These are phyloP conservation scores for Ceratosolen fusciceps DNA, from an alignment of 1,140 invertebrate species.

Conservation along the genomic window DNA sequence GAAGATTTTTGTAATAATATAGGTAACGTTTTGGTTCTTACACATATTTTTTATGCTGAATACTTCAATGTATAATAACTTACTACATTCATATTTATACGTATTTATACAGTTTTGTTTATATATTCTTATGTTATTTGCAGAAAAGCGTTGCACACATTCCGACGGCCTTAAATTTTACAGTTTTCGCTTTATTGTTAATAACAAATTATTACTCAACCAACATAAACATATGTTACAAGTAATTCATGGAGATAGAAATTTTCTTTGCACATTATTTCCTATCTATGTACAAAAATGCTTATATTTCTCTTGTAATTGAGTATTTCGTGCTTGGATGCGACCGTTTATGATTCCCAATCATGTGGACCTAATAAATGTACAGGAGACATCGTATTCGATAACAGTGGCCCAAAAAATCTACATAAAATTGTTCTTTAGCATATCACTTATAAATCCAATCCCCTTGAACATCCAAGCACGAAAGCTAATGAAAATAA, in stretches of 20 bases:
- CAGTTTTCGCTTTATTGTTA: conserved; percentile 43
- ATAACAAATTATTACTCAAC: conserved; percentile 50
- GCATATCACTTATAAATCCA: background rate
- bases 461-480: conserved; percentile 27
- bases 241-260: conserved; percentile 51
- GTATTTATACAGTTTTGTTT: conserved; percentile 52
- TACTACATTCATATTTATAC: conserved; percentile 39
- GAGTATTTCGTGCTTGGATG: conserved; percentile 43
- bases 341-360: conserved; percentile 8
- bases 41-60: conserved; percentile 39
- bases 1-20: conserved; percentile 43
- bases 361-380: background rate
- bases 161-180: conserved; percentile 49
- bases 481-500: conserved; percentile 37
- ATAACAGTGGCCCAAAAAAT: background rate
- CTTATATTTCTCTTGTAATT: conserved; percentile 10
- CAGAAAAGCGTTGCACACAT: conserved; percentile 51
- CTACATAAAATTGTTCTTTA: background rate
- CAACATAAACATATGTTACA: conserved; percentile 56
- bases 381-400: background rate
- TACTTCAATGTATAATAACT: conserved; percentile 34
- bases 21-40: conserved; percentile 50
- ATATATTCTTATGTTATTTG: conserved; percentile 46
- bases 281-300: conserved; percentile 54
- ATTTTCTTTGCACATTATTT: conserved; percentile 46